phyloP scores from a whole-genome alignment of 2,888 invertebrate species.

The Diarsia mendica region DNA sequence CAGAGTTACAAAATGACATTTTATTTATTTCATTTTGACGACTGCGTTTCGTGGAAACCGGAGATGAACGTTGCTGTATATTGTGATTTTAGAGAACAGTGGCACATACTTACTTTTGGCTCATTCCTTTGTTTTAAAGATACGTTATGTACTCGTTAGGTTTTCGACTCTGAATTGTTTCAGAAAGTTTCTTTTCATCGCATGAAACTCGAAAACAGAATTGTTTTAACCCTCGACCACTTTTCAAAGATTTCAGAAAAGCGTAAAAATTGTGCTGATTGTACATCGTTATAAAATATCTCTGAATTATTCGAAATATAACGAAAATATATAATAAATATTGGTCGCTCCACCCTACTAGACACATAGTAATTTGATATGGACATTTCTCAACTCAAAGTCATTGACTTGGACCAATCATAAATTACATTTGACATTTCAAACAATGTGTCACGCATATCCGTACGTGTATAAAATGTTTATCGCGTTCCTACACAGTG shows the following conservation, averaged over 20 bases:
- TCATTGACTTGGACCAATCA: constrained; percentile 36
- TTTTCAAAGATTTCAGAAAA: no score
- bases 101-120: not conserved
- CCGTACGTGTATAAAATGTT: constrained; percentile 50
- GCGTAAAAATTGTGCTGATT: no score
- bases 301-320: no score
- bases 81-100: not conserved
- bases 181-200: no score
- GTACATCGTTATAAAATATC: no score
- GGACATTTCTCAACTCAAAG: constrained; percentile 23
- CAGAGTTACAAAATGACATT: constrained; percentile 25
- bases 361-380: not conserved
- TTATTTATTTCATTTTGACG: constrained; percentile 30
- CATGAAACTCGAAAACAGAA: no score
- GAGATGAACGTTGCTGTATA: constrained; percentile 1
- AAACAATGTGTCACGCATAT: constrained; percentile 52
- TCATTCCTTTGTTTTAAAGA: not conserved
- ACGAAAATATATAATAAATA: no score
- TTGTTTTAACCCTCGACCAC: no score
- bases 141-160: not conserved
- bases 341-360: no score
- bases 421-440: constrained; percentile 55
- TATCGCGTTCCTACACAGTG: constrained; percentile 38
- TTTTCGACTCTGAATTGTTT: no score
- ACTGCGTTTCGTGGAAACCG: constrained; percentile 13